Evolutionary conservation across 2,113 vertebrate genomes (phyloP).

Genomic region (Leucoraja erinaceus): DNA sequence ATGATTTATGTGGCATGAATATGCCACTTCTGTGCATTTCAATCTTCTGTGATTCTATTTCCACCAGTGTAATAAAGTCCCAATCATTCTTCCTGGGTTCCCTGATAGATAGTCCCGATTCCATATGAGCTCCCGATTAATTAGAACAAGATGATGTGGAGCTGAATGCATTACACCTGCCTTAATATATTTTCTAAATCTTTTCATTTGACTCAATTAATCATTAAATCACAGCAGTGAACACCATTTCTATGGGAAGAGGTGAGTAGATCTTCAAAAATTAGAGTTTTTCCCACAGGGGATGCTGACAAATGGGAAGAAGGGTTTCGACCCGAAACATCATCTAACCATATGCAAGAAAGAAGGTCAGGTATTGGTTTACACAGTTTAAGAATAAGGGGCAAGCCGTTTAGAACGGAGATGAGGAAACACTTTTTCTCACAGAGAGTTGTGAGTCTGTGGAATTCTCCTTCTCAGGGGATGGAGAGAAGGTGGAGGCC

Average conservation of each 20-base stretch:
- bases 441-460: too few species aligned
- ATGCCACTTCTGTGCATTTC: not conserved
- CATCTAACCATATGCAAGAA: too few species aligned
- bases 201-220: not conserved
- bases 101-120: too few species aligned
- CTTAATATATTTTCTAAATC: not conserved
- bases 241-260: not conserved
- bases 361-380: too few species aligned
- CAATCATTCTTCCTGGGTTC: not conserved
- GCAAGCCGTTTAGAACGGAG: too few species aligned
- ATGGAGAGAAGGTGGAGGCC: too few species aligned
- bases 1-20: not conserved
- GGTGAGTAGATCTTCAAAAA: not conserved
- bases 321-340: too few species aligned
- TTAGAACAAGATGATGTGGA: not conserved
- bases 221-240: not conserved
- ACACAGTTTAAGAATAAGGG: too few species aligned
- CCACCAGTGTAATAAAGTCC: not conserved
- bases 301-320: not conserved
- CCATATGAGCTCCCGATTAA: not conserved
- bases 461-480: too few species aligned
- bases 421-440: too few species aligned
- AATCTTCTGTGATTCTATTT: not conserved
- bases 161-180: not conserved
- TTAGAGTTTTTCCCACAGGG: not conserved